A percentile compares a stretch with the other conserved stretches of the same genome.
Conservation (phyloP, 1,140 invertebrate species). For the Tetragonula clypearis region DNA sequence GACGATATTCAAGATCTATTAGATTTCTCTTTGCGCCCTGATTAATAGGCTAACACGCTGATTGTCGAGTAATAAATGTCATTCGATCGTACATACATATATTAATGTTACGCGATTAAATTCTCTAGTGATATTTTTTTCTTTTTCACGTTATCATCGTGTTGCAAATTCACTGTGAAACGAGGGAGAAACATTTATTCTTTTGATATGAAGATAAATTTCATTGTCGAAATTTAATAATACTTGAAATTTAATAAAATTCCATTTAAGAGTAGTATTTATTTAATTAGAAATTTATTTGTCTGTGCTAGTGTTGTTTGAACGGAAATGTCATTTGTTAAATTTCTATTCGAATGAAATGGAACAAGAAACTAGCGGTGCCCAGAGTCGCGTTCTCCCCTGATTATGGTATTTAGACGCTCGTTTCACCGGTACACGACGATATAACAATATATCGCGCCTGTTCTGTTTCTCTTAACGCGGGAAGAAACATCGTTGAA, state of each 20-base stretch:
- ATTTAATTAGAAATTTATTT: too few relatives aligned
- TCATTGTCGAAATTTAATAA: too few relatives aligned
- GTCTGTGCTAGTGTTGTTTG: too few relatives aligned
- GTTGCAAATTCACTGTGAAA: not conserved
- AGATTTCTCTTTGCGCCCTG: not conserved
- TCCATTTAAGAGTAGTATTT: too few relatives aligned
- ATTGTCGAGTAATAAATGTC: not conserved
- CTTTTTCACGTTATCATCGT: not conserved
- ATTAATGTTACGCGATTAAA: not conserved
- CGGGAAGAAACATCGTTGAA: too few relatives aligned
- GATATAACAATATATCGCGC: too few relatives aligned
- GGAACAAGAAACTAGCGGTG: not conserved
- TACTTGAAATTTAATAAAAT: too few relatives aligned
- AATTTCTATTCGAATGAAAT: too few relatives aligned
- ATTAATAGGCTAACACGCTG: not conserved
- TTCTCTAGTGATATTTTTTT: not conserved
- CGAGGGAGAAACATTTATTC: not conserved
- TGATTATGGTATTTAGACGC: too few relatives aligned
- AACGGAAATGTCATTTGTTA: too few relatives aligned
- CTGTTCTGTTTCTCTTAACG: too few relatives aligned
- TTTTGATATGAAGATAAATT: not conserved
- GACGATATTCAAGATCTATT: not conserved
- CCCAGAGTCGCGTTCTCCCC: not conserved
- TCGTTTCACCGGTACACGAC: too few relatives aligned
- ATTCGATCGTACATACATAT: not conserved